phyloP scores from a whole-genome alignment of 2,113 vertebrate genomes.

The Columba janthina region DNA sequence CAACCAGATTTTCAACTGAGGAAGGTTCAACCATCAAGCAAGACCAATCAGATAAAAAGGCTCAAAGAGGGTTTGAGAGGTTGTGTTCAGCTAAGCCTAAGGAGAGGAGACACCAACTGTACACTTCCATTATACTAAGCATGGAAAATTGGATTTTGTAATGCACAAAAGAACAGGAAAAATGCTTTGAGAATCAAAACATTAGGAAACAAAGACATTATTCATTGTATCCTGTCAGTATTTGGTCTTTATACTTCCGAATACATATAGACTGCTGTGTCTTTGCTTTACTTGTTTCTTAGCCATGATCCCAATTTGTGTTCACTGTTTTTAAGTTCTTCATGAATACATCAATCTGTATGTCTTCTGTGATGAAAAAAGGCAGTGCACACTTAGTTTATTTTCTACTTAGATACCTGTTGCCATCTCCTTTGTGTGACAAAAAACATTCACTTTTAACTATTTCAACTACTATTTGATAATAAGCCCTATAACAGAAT shows the following conservation, averaged over 20 bases:
- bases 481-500: not conserved
- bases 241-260: not conserved
- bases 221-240: not conserved
- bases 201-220: not conserved
- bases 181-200: not conserved
- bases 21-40: not conserved
- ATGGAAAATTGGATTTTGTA: not conserved
- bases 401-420: not conserved
- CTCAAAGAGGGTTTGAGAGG: not conserved
- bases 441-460: not conserved
- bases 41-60: not conserved
- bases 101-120: not conserved
- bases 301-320: not conserved
- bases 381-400: not conserved
- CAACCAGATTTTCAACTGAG: not conserved
- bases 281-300: not conserved
- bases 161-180: not conserved
- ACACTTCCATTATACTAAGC: not conserved
- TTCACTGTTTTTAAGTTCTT: not conserved
- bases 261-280: not conserved
- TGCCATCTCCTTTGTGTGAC: not conserved
- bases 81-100: not conserved
- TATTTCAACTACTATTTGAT: not conserved
- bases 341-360: not conserved
- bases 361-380: not conserved